phyloP scores from a whole-genome alignment of 1,140 invertebrate genomes.

The Cephus cinctus region DNA sequence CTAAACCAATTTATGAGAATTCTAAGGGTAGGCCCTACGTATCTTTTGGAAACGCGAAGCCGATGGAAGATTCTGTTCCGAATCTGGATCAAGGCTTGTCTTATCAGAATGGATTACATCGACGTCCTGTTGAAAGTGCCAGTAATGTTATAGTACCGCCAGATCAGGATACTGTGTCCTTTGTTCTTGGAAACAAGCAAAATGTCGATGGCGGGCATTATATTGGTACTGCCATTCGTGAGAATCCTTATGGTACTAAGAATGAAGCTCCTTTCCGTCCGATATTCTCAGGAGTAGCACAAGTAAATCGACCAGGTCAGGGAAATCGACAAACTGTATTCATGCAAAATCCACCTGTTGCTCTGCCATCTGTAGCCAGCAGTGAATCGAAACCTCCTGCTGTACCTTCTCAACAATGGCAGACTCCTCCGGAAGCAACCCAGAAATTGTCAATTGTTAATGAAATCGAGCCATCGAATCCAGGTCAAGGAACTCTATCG shows the following conservation, averaged over 20 bases:
- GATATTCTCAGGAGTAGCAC: too few species aligned
- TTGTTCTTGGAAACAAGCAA: constrained; percentile 64
- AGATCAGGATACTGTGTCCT: constrained; percentile 64
- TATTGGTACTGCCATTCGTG: constrained; percentile 48
- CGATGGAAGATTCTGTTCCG: too few species aligned
- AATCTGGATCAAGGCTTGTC: too few species aligned
- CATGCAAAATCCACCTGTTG: constrained; percentile 3
- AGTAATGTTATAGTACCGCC: constrained; percentile 65
- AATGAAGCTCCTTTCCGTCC: constrained; percentile 41
- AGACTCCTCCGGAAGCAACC: background rate
- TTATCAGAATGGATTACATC: constrained; percentile 32
- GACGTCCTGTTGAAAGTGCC: constrained; percentile 55
- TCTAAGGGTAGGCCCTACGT: too few species aligned
- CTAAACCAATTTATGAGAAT: too few species aligned
- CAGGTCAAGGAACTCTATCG: background rate
- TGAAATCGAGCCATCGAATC: background rate
- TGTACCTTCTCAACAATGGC: background rate
- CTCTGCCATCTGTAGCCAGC: constrained; percentile 10
- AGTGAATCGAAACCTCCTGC: background rate
- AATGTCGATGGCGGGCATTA: constrained; percentile 58
- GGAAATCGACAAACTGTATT: too few species aligned
- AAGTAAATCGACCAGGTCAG: too few species aligned
- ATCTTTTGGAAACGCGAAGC: too few species aligned
- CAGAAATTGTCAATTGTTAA: too few species aligned
- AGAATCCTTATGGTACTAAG: constrained; percentile 47